Base-by-base conservation (phyloP, 2,797 vertebrate genomes). In the Poeciliopsis infans region DNA sequence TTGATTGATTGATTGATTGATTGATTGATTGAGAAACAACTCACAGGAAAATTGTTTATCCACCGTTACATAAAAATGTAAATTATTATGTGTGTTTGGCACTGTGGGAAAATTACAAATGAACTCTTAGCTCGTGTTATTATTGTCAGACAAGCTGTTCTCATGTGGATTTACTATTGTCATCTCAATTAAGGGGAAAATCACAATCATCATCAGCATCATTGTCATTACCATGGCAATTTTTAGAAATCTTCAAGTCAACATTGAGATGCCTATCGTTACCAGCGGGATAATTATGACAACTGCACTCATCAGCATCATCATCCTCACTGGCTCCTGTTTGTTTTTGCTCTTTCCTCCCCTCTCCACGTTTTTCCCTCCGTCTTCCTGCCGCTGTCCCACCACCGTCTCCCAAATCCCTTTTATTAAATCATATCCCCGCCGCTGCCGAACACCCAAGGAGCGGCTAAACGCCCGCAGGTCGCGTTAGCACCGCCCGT, bases 361-460 rank as follows among this genome's bases (percentile, higher is more conserved):
- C 2, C 31, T 43, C 16, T 75, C 75, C 74, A 71, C 61, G 43
- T 82, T 57, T 41, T 82, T 33, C 82, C 64, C 53, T 66, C 59
- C 18, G 53, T 72, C 59, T 71, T 75, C 74, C 81, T 83, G 28
- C 61, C 77, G 15, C 57, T 28, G 66, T 80, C 78, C 77, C 46
- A 47, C 79, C 86, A 80, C 77, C 79, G 76, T 75, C 74, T 87
- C 83, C 68, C 85, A 93, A 89, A 90, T 92, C 92, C 87, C 78
- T 92, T 92, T 91, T 55, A 93, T 92, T 89, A 91, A 92, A 92
- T 93, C 84, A 88, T 91, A 90, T 93, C 90, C 80, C 72, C 70
- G 69, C 89, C 86, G 81, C 88, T 83, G 76, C 85, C 89, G 76
- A 88, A 87, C 85, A 80, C 88, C 87, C 86, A 83, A 87, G 84